Percentiles rank a stretch among this genome's conserved stretches.
phyloP scores from a whole-genome alignment of 2,888 invertebrate genomes.

The Protonemura montana region DNA sequence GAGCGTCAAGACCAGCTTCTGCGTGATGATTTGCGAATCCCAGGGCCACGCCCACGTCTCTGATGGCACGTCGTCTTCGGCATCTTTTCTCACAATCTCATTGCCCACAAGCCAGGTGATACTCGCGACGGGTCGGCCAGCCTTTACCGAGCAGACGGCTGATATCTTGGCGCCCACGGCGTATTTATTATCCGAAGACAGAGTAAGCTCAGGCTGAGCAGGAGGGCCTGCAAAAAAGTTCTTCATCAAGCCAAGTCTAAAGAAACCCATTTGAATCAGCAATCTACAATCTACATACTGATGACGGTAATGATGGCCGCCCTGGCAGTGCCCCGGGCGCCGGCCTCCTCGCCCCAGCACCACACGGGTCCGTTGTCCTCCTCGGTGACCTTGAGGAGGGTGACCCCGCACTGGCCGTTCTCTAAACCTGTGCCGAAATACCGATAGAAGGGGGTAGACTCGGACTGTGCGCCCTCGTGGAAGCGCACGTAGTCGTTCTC shows the following conservation, averaged over 20 bases:
- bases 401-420: constrained; percentile 19
- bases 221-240: constrained; percentile 15
- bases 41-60: constrained; percentile 22
- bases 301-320: not conserved
- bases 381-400: constrained; percentile 14
- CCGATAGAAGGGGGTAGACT: not conserved
- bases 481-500: not conserved
- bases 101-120: constrained; percentile 28
- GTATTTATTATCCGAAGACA: not conserved
- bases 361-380: constrained; percentile 20
- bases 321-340: not conserved
- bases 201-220: not conserved
- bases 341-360: not conserved
- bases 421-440: not conserved
- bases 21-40: constrained; percentile 17
- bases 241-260: too few relatives aligned
- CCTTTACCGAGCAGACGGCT: constrained; percentile 18
- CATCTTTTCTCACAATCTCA: constrained; percentile 13
- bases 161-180: constrained; percentile 16
- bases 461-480: constrained; percentile 3
- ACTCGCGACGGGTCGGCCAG: constrained; percentile 4
- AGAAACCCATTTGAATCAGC: not conserved
- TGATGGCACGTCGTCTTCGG: not conserved
- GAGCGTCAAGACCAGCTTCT: constrained; percentile 15
- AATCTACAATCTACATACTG: not conserved